phyloP scores from a whole-genome alignment of 2,113 vertebrate genomes.

The Seriola aureovittata region DNA sequence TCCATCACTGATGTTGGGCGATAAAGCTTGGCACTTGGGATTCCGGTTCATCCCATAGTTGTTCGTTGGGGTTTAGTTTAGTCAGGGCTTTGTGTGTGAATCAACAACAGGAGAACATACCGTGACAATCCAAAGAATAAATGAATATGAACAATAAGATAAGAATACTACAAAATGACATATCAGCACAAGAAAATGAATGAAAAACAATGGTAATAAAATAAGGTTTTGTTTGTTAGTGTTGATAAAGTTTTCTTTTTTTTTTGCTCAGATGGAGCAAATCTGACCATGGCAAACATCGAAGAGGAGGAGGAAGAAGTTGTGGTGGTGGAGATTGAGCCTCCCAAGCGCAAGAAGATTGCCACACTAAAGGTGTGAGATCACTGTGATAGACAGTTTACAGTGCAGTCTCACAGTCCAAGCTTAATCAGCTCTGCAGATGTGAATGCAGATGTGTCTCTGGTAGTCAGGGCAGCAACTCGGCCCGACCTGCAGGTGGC shows the following conservation, averaged over 20 bases:
- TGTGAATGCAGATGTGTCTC: background rate
- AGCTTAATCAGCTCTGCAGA: background rate
- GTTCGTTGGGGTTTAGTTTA: background rate
- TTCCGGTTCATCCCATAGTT: background rate
- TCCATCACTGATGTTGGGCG: background rate
- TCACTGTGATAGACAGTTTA: background rate
- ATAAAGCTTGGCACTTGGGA: background rate
- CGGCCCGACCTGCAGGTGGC: too few relatives aligned
- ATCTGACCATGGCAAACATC: conserved; percentile 62
- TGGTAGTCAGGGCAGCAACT: background rate
- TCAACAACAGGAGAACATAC: background rate
- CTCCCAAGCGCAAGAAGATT: conserved; percentile 74
- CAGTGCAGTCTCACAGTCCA: background rate
- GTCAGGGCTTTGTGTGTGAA: background rate
- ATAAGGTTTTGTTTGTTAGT: background rate
- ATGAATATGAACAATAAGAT: background rate
- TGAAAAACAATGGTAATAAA: background rate
- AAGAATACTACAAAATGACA: background rate
- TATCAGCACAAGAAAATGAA: background rate
- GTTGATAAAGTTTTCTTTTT: background rate
- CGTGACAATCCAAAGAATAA: background rate
- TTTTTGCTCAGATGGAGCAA: conserved; percentile 43
- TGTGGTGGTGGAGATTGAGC: conserved; percentile 37
- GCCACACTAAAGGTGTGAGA: conserved; percentile 71
- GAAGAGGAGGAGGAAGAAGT: conserved; percentile 75